Conservation (phyloP, 2,113 vertebrate species). For the Malurus alboscapulatus region DNA sequence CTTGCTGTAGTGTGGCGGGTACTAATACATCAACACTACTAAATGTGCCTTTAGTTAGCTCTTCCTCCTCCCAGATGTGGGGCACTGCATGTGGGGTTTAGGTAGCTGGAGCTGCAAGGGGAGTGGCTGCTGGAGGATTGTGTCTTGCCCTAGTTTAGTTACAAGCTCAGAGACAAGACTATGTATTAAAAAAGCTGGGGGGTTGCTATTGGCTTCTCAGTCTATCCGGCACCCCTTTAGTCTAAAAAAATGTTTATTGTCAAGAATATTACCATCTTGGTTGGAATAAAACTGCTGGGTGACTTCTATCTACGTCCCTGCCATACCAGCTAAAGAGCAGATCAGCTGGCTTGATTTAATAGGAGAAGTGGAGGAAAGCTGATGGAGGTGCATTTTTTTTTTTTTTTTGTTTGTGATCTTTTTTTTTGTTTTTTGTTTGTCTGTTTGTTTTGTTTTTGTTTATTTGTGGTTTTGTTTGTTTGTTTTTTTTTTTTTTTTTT, state of each 20-base stretch:
- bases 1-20: neutral
- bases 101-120: neutral
- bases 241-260: neutral
- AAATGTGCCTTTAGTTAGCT: slow-evolving; percentile 14
- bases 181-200: neutral
- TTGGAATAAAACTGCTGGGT: neutral
- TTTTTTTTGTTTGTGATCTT: neutral
- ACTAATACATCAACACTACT: neutral
- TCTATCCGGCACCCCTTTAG: neutral
- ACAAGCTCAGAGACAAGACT: neutral
- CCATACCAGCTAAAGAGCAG: neutral
- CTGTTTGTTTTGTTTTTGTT: too few species aligned
- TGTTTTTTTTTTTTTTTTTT: neutral
- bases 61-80: neutral
- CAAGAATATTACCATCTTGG: neutral
- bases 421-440: neutral
- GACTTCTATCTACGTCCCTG: neutral
- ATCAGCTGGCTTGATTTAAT: neutral
- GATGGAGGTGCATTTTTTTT: neutral
- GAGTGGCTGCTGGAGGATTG: neutral
- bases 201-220: neutral
- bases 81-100: neutral
- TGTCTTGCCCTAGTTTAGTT: neutral
- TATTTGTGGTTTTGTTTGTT: too few species aligned
- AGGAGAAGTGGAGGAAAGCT: neutral